Base-by-base conservation (phyloP, 2,888 invertebrate species). In the Coecobrya sp. region DNA sequence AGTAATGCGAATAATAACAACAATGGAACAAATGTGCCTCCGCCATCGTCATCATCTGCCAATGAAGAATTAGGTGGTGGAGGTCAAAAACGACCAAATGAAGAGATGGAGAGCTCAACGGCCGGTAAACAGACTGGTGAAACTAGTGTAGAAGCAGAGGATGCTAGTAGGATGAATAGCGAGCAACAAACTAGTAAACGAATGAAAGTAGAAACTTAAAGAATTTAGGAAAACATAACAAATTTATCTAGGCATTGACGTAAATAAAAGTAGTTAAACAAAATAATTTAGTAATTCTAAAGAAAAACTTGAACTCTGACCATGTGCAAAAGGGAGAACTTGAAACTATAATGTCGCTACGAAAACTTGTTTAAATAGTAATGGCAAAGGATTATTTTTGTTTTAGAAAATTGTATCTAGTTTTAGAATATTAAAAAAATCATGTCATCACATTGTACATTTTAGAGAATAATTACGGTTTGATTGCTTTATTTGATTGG, bases 121-220 rank as follows among this genome's bases (percentile, higher is more conserved):
- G 11, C 70, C 25, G 45, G 68, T 68, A 86, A 86, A 49, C 86
- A 68, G 68, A 62, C 65, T 42, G 62, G 59, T 84, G 36, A 49
- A 25, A 62, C 49, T 25, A 22, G 76, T 42, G 19, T 16, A 42
- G 59, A 52, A 42, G 27, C 52, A 5, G 90, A 90, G 4, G 76
- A 86, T 13, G 49, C 59, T 36, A 68, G 19, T 68, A 86, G 91
- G 70, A 52, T 86, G 7, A 62, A 42, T 55, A 85, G 25, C 42
- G 70, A 76, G 5, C 82, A 90, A 59, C 89, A 81, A 49, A 36
- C 86, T 52, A 91, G 82, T 86, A 91, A 91, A 91, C 76, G 91
- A 86, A 91, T 91, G 91, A 91, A 91, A 27, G 81, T 91, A 59
- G 91, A 91, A 91, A 73, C 91, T 49, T 91, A 86, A 86, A 42